Evolutionary conservation across 92 coral and sea anemone genomes (phyloP), one percentile per base, ranked within the genome.

Genomic region (Heteractis magnifica): DNA sequence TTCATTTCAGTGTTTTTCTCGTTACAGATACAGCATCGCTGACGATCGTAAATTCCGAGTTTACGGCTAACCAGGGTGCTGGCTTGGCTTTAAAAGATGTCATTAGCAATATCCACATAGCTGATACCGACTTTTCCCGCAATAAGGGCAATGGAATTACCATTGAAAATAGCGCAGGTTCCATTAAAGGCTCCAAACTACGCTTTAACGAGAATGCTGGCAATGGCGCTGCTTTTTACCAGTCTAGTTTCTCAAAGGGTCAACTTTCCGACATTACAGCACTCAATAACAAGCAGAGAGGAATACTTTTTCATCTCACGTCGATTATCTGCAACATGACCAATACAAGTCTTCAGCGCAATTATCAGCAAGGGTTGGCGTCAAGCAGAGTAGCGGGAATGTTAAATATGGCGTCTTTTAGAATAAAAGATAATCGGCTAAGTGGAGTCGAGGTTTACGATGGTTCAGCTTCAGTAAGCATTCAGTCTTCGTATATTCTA

Each of bases 391-490:
- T 87, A 10, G 85, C 85, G 13, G 90, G 94, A 44, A n/a, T 23
- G 11, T 23, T 91, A 23, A 21, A 23, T 55, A 23, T 81, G 19
- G 11, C 23, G 12, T 88, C 81, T 59, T 41, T 79, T 9, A 80
- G 77, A 3, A 87, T 86, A 10, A 51, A 60, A 71, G 65, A 49
- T 10, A 91, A 85, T 49, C 75, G 34, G 13, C 10, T 55, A 5
- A 76, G 87, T 5, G 94, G 94, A 15, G 52, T 91, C 44, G 65
- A 75, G 51, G 15, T 85, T 70, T 71, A 52, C 41, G 87, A 91
- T 34, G 94, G 94, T 5, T 52, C 70, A 13, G 87, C 77, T 1
- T 82, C 88, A 4, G 53, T 81, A 26, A 48, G 20, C 10, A 56
- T 88, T 41, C 6, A 48, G 23, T 52, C 16, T 5, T 88, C 85